Conservation (phyloP, 1,140 invertebrate species). For the Anadara kagoshimensis region DNA sequence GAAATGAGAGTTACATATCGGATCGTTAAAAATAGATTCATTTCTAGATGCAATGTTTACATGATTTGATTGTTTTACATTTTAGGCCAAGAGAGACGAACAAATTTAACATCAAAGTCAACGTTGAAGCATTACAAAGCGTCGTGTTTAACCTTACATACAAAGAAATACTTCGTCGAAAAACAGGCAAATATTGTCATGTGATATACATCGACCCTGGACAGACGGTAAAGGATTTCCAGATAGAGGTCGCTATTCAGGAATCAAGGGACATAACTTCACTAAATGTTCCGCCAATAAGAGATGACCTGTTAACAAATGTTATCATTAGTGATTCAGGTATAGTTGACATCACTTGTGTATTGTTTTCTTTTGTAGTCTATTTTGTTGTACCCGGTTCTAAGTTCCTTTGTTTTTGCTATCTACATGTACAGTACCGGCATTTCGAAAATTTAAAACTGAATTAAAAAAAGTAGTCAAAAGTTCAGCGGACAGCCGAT, state of each 20-base stretch:
- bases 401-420: no score
- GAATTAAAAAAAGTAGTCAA: no score
- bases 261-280: conserved; percentile 45
- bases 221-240: conserved; percentile 52
- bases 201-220: conserved; percentile 57
- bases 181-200: conserved; percentile 48
- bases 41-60: no score
- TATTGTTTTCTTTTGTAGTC: no score
- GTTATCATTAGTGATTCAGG: not conserved
- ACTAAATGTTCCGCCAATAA: conserved; percentile 39
- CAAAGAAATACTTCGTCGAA: conserved; percentile 49
- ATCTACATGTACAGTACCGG: no score
- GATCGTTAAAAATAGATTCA: no score
- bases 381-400: no score
- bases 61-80: not conserved
- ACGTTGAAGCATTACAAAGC: conserved; percentile 49
- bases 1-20: no score
- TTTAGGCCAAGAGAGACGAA: conserved; percentile 58
- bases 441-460: no score
- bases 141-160: conserved; percentile 62
- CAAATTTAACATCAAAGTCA: conserved; percentile 62
- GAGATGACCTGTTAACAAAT: conserved; percentile 19
- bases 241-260: conserved; percentile 37
- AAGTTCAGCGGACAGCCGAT: no score
- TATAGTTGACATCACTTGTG: no score